A percentile compares a stretch with the other conserved stretches of the same genome.
phyloP scores from a whole-genome alignment of 2,797 vertebrate genomes.

The Novumbra hubbsi region DNA sequence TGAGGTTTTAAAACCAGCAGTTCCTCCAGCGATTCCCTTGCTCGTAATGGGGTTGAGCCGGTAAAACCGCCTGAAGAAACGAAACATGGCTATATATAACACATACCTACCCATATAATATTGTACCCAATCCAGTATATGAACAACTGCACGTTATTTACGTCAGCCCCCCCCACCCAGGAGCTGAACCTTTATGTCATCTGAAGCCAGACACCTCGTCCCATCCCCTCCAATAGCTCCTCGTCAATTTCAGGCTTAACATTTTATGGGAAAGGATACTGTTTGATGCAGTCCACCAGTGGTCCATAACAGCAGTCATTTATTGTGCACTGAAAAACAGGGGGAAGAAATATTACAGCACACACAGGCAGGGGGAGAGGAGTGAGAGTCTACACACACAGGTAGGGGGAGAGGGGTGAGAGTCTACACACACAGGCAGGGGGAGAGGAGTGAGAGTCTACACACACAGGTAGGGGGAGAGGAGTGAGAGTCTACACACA shows the following conservation, averaged over 20 bases:
- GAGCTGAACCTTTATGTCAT: slow-evolving; percentile 94
- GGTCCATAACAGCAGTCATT: slow-evolving; percentile 99
- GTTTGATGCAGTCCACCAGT: slow-evolving; percentile 99
- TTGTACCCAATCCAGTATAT: slow-evolving; percentile 47
- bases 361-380: slow-evolving; percentile 21
- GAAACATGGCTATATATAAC: background rate
- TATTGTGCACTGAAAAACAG: slow-evolving; percentile 91
- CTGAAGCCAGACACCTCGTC: slow-evolving; percentile 89
- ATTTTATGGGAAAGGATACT: slow-evolving; percentile 99
- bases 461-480: no score
- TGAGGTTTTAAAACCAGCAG: background rate
- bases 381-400: slow-evolving; percentile 30
- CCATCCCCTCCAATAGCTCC: slow-evolving; percentile 84
- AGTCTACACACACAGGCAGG: slow-evolving; percentile 66
- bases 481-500: no score
- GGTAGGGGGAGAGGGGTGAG: slow-evolving; percentile 54
- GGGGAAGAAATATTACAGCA: slow-evolving; percentile 70
- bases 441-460: no score
- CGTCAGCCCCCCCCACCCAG: slow-evolving; percentile 65
- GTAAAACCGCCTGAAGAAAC: background rate
- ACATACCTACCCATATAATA: slow-evolving; percentile 46
- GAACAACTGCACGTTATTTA: slow-evolving; percentile 58
- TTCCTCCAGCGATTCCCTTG: background rate
- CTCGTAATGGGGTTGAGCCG: background rate
- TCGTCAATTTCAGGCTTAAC: slow-evolving; percentile 91